phyloP scores from a whole-genome alignment of 2,888 invertebrate species.

The Lasioglossum zephyrum region DNA sequence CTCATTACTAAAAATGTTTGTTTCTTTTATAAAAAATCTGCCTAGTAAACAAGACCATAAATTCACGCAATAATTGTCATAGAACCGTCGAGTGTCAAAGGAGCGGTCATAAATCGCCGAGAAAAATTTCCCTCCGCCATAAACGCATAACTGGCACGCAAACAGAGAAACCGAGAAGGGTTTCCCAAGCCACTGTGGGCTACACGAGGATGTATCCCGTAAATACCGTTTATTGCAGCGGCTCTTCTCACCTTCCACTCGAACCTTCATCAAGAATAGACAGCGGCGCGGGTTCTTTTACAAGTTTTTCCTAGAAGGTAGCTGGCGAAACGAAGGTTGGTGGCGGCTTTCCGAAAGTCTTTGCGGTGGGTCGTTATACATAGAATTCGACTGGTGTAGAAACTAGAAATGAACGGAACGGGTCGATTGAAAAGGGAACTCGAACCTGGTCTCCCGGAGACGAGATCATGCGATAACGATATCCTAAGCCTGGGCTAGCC shows the following conservation, averaged over 20 bases:
- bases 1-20: neutral
- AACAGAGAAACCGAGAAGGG: neutral
- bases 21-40: neutral
- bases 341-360: slow-evolving; percentile 10
- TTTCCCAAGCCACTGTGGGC: neutral
- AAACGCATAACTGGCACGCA: neutral
- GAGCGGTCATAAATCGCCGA: neutral
- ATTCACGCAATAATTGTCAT: neutral
- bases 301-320: slow-evolving; percentile 33
- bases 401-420: neutral
- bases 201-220: neutral
- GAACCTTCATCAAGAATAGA: neutral
- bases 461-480: slow-evolving; percentile 64
- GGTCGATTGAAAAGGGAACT: slow-evolving; percentile 40
- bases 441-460: slow-evolving; percentile 1
- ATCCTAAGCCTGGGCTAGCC: slow-evolving; percentile 34
- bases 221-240: neutral
- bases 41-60: neutral
- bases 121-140: neutral
- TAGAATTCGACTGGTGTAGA: slow-evolving; percentile 8
- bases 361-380: slow-evolving; percentile 13
- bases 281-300: neutral
- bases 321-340: slow-evolving; percentile 29
- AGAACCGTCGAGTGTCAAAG: neutral
- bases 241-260: slow-evolving; percentile 4